phyloP scores from a whole-genome alignment of 2,113 vertebrate genomes.

The Nyctereutes procyonoides region DNA sequence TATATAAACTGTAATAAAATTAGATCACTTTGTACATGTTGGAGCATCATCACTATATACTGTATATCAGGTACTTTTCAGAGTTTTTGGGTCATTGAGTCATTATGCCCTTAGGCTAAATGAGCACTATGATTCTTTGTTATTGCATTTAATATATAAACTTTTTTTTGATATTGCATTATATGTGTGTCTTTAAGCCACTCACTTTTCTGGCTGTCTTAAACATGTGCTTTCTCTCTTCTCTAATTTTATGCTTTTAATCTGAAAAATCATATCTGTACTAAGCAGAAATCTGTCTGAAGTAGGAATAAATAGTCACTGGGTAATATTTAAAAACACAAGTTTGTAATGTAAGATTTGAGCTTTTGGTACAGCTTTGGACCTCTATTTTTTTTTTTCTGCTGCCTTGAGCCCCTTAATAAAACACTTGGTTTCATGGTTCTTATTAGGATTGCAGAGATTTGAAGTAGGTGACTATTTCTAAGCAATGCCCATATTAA shows the following conservation, averaged over 20 bases:
- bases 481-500: neutral
- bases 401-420: neutral
- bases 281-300: neutral
- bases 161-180: neutral
- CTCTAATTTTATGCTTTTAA: neutral
- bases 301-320: neutral
- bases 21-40: constrained; percentile 26
- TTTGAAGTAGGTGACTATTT: constrained; percentile 14
- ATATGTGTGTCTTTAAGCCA: neutral
- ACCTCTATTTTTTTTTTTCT: constrained; percentile 49
- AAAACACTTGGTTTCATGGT: neutral
- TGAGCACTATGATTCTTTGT: neutral
- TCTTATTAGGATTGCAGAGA: neutral
- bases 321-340: neutral
- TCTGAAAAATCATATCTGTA: neutral
- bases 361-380: neutral
- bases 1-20: neutral
- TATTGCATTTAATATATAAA: neutral
- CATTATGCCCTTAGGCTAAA: neutral
- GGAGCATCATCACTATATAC: neutral
- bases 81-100: neutral
- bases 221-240: neutral
- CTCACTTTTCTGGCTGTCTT: neutral
- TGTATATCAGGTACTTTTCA: neutral
- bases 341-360: neutral